Evolutionary conservation across 2,113 vertebrate species (phyloP), one percentile per base, ranked within the genome.

Genomic region (Lophius piscatorius): DNA sequence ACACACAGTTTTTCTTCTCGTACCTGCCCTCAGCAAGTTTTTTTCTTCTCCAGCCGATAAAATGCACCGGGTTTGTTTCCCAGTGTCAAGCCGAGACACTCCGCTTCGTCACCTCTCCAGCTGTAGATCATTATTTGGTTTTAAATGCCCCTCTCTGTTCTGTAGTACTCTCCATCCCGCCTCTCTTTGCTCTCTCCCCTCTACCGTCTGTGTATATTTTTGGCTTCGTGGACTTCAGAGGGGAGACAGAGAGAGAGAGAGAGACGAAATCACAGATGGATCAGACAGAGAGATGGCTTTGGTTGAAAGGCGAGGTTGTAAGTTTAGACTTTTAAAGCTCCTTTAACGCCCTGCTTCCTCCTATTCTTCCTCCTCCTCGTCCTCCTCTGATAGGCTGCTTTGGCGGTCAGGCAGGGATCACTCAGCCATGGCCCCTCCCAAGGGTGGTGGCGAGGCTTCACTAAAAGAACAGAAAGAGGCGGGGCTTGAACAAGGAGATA

Each of bases 401-500:
- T 73, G 75, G 76, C 39, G 56, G 66, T 59, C 44, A 24, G 42
- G 57, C 21, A 2, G 55, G 34, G 34, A 41, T 91, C 90, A 93
- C 84, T 94, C 93, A 0, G 90, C 85, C 90, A 91, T 93, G 76
- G 91, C 86, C 75, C 92, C 93, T 40, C 74, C 93, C 88, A 92
- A 78, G 52, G 81, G 86, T 11, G 92, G 90, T 4, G 94, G 93
- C 45, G 93, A 92, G 55, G 91, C 87, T 33, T 76, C 91, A 23
- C 93, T 92, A 50, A 91, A 93, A 74, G 91, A 93, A 49, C 91
- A 93, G 87, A 90, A 91, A 17, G 91, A 92, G 64, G 90, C 78
- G 46, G 91, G 90, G 46, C 90, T 90, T 33, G 89, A 92, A 61
- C 90, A 91, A 1, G 86, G 89, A 57, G 93, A 94, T 6, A 61